Evolutionary conservation across 2,797 vertebrate genomes (phyloP).

Genomic region (Melanotaenia parkinsoni): DNA sequence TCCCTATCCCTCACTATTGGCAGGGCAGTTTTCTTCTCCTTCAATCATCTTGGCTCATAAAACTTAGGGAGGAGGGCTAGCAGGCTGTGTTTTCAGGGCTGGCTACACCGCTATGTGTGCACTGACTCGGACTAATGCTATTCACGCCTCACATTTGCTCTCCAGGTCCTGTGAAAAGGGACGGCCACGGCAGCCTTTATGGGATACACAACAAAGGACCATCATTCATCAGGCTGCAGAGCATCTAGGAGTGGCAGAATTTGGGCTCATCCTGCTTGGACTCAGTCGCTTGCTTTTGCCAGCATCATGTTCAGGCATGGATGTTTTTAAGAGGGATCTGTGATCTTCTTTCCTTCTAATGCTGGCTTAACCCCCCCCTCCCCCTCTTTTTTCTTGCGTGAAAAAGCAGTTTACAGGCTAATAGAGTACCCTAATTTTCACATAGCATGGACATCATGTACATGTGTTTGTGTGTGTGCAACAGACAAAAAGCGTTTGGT

Average conservation of each 20-base stretch:
- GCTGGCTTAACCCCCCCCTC: not conserved
- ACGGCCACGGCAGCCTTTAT: conserved; percentile 66
- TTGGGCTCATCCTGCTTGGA: conserved; percentile 27
- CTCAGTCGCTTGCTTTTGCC: conserved; percentile 14
- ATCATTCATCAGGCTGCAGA: conserved; percentile 73
- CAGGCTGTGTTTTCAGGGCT: conserved; percentile 79
- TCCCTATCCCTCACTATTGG: conserved; percentile 49
- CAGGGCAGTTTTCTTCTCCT: conserved; percentile 63
- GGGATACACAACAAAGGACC: conserved; percentile 70
- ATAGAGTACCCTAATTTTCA: not conserved
- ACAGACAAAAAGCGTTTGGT: conserved; percentile 33
- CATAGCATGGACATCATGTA: not conserved
- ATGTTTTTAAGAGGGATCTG: not conserved
- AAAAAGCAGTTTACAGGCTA: not conserved
- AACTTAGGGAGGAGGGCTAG: conserved; percentile 72
- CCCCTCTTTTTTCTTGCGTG: not conserved
- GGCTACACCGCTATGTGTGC: conserved; percentile 80
- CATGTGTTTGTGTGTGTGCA: conserved; percentile 5
- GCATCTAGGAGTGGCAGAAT: conserved; percentile 41
- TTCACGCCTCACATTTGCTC: conserved; percentile 79
- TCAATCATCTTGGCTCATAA: conserved; percentile 80
- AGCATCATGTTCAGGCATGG: conserved; percentile 4
- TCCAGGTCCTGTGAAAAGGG: conserved; percentile 74
- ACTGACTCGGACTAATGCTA: conserved; percentile 83
- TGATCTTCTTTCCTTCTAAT: not conserved